Percentiles rank a stretch among this genome's conserved stretches.
Conservation (phyloP, 2,113 vertebrate species). For the Epinephelus moara region DNA sequence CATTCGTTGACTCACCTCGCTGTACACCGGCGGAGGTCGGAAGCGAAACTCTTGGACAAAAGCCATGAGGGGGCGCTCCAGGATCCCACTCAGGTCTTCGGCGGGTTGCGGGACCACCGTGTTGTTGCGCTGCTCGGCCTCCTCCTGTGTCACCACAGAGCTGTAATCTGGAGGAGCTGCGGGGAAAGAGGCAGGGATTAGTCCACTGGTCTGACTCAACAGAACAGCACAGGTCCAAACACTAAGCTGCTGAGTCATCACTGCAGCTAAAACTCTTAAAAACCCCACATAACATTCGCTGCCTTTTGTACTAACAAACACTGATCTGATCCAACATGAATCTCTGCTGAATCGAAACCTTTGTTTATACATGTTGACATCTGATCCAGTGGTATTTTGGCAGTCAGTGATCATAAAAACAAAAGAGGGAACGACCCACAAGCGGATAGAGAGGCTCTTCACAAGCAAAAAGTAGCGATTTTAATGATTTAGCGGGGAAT, state of each 20-base stretch:
- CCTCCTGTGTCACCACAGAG: conserved; percentile 86
- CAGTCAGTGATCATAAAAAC: conserved; percentile 16
- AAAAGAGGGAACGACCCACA: background rate
- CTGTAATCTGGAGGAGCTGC: conserved; percentile 95
- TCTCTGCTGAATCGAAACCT: conserved; percentile 23
- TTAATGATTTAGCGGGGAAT: background rate
- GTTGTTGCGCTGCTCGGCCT: conserved; percentile 69
- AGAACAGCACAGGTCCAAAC: conserved; percentile 38
- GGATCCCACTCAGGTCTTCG: conserved; percentile 79
- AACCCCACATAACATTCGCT: background rate
- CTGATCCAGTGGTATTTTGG: background rate
- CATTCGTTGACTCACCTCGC: conserved; percentile 86
- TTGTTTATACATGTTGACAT: conserved; percentile 24
- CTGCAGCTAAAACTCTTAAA: conserved; percentile 42
- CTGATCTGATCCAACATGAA: conserved; percentile 5
- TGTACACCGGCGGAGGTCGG: conserved; percentile 93
- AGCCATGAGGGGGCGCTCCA: conserved; percentile 89
- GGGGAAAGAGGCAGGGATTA: conserved; percentile 35
- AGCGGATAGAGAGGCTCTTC: background rate
- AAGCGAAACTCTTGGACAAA: conserved; percentile 96
- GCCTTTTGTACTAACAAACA: conserved; percentile 23
- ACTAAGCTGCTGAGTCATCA: conserved; percentile 49
- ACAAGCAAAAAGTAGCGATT: background rate
- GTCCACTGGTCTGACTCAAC: conserved; percentile 26
- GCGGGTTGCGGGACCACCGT: conserved; percentile 58